Evolutionary conservation across 1,140 invertebrate genomes (phyloP).

Genomic region (Sweltsa coloradensis): DNA sequence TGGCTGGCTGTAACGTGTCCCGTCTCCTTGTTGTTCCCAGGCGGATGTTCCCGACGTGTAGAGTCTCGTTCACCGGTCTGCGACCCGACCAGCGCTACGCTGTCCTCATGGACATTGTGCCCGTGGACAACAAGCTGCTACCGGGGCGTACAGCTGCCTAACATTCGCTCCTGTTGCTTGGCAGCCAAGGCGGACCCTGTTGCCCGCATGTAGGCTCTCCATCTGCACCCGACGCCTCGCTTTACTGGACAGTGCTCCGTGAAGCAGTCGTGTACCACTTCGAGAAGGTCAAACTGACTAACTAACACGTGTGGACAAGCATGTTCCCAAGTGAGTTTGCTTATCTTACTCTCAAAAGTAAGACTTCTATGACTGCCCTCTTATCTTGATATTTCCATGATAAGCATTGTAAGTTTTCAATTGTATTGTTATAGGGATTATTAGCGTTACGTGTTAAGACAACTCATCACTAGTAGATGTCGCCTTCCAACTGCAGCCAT

Average conservation of each 20-base stretch:
- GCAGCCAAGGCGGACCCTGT: slow-evolving; percentile 97
- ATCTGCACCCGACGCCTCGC: slow-evolving; percentile 95
- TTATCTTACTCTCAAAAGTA: too few relatives aligned
- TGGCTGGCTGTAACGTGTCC: too few relatives aligned
- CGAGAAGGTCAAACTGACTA: slow-evolving; percentile 98
- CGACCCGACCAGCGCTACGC: slow-evolving; percentile 62
- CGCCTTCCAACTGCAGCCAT: too few relatives aligned
- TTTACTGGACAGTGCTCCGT: slow-evolving; percentile 86
- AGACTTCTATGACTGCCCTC: too few relatives aligned
- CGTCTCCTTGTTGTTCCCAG: too few relatives aligned
- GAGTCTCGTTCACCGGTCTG: slow-evolving; percentile 81
- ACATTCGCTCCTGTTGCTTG: slow-evolving; percentile 95
- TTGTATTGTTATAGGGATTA: too few relatives aligned
- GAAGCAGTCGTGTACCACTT: slow-evolving; percentile 98
- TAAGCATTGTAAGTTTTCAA: too few relatives aligned
- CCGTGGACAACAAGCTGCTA: slow-evolving; percentile 95
- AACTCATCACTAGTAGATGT: too few relatives aligned
- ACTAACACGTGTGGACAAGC: slow-evolving; percentile 98
- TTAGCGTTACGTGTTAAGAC: too few relatives aligned
- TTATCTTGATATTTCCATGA: too few relatives aligned
- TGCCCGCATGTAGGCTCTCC: slow-evolving; percentile 84
- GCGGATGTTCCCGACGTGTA: slow-evolving; percentile 95
- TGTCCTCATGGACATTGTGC: slow-evolving; percentile 93
- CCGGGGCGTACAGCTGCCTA: slow-evolving; percentile 98
- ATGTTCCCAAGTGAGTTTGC: too few relatives aligned